Evolutionary conservation across 2,888 invertebrate species (phyloP).

Genomic region (Argyra leucocephala): DNA sequence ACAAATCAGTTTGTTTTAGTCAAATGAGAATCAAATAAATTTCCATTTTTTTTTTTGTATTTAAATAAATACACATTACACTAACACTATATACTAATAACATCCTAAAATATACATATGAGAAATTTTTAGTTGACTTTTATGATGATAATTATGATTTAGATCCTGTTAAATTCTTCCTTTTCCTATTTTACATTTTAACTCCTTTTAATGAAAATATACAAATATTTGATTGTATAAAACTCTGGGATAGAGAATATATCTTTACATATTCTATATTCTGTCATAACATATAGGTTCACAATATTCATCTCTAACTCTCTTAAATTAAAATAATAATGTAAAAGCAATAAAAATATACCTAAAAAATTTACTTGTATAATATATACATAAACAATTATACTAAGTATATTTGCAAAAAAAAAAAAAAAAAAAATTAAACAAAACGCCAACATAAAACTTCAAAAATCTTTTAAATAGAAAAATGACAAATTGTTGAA

Average conservation of each 20-base stretch:
- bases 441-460: background rate
- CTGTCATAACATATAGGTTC: no score
- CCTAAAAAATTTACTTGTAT: no score
- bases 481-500: constrained; percentile 5
- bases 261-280: no score
- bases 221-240: no score
- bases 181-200: background rate
- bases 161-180: background rate
- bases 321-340: no score
- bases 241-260: no score
- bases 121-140: background rate
- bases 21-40: background rate
- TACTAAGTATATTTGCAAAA: background rate
- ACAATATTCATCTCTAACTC: no score
- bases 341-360: no score
- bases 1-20: background rate
- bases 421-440: background rate
- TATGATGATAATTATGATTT: background rate
- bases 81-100: background rate
- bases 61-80: background rate
- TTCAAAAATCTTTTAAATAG: background rate
- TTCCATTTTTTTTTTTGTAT: background rate
- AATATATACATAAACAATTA: no score
- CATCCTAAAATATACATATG: background rate
- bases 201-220: no score